Evolutionary conservation across 2,888 invertebrate genomes (phyloP).

Genomic region (Pheosia gnoma): DNA sequence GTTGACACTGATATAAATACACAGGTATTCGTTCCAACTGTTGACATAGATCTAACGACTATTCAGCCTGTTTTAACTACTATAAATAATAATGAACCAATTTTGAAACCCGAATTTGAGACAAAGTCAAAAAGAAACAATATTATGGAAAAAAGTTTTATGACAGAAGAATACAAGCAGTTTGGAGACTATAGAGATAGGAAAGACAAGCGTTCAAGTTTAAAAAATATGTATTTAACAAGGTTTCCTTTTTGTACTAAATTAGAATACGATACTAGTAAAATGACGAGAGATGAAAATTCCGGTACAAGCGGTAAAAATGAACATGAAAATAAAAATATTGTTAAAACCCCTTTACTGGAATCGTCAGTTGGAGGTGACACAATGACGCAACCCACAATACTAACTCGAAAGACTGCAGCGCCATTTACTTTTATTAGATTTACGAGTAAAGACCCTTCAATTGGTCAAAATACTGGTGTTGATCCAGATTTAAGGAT

Average conservation of each 20-base stretch:
- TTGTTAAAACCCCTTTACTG: neutral
- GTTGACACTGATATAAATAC: neutral
- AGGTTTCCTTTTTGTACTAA: neutral
- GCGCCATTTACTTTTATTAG: neutral
- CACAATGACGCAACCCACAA: neutral
- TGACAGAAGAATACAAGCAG: slow-evolving; percentile 1
- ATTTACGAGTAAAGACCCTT: neutral
- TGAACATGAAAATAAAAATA: neutral
- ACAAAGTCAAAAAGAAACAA: neutral
- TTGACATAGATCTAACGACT: neutral
- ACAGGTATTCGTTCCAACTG: neutral
- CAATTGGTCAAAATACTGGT: neutral
- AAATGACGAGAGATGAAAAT: neutral
- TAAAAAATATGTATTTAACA: neutral
- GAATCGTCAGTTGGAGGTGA: neutral
- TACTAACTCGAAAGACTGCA: neutral
- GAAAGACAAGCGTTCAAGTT: neutral
- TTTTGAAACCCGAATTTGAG: neutral
- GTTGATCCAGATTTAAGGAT: neutral
- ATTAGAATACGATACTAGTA: neutral
- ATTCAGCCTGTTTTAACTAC: neutral
- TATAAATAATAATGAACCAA: neutral
- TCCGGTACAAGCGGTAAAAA: neutral
- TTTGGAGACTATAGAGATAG: neutral
- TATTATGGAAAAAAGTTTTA: neutral